Percentiles rank a stretch among this genome's conserved stretches.
Conservation (phyloP, 2,888 invertebrate species). For the Iselma pallidipennis region DNA sequence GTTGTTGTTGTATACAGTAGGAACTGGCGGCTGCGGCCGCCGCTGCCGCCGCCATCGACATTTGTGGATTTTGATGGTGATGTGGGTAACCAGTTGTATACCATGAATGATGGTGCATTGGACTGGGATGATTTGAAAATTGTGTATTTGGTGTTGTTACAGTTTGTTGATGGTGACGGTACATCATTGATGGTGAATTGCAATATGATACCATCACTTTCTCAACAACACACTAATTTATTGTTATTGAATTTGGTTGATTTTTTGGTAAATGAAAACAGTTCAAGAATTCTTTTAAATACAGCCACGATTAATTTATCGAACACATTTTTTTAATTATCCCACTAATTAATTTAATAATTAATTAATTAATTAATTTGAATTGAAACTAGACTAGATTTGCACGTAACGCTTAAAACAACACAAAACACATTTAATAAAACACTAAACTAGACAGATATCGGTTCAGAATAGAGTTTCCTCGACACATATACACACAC, state of each 20-base stretch:
- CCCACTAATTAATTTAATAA: neutral
- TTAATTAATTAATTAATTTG: neutral
- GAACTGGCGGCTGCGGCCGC: constrained; percentile 35
- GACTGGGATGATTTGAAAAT: constrained; percentile 40
- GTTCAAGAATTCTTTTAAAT: too few relatives aligned
- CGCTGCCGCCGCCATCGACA: constrained; percentile 20
- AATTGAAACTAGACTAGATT: neutral
- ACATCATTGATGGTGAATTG: constrained; percentile 64
- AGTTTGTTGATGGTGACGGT: constrained; percentile 55
- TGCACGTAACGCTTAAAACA: too few relatives aligned
- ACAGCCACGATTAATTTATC: too few relatives aligned
- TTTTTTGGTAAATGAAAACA: too few relatives aligned
- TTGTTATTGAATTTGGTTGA: too few relatives aligned
- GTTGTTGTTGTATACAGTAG: constrained; percentile 47
- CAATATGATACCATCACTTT: constrained; percentile 74
- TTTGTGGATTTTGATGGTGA: constrained; percentile 54
- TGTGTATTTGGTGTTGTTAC: constrained; percentile 60
- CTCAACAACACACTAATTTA: neutral
- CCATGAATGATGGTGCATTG: constrained; percentile 47
- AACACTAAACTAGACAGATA: neutral
- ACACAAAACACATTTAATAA: too few relatives aligned
- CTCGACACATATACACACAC: neutral
- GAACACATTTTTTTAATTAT: neutral
- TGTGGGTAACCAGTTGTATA: constrained; percentile 58
- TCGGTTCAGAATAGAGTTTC: neutral